Evolutionary conservation across 1,140 invertebrate species (phyloP).

Genomic region (Orchesella cincta): DNA sequence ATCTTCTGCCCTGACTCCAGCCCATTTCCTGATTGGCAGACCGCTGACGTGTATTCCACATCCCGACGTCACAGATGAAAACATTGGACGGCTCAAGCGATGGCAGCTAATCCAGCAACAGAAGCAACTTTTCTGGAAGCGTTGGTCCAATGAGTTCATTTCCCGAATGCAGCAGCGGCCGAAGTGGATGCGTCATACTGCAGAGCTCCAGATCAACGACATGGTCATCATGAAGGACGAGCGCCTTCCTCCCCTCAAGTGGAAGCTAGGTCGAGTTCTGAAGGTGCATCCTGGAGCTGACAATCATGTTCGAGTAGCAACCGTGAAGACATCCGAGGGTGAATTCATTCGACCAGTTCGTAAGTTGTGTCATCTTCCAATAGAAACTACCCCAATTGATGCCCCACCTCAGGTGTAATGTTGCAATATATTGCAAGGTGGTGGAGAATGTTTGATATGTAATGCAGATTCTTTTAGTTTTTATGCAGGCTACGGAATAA

Average conservation of each 20-base stretch:
- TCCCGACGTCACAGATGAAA: not conserved
- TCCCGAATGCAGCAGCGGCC: constrained; percentile 44
- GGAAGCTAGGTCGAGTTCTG: not conserved
- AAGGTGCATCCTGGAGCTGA: not conserved
- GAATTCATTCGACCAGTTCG: not conserved
- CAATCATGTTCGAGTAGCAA: not conserved
- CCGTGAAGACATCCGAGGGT: not conserved
- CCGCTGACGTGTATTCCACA: not conserved
- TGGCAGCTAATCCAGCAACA: constrained; percentile 50
- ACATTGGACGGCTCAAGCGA: constrained; percentile 28
- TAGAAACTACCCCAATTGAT: no score
- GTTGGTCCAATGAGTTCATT: constrained; percentile 53
- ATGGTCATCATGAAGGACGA: constrained; percentile 12
- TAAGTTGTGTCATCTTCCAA: not conserved
- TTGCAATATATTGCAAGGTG: no score
- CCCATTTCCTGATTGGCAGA: constrained; percentile 40
- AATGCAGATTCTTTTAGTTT: no score
- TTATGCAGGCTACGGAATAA: no score
- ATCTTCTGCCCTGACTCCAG: constrained; percentile 51
- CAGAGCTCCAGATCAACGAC: not conserved
- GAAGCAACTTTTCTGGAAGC: constrained; percentile 51
- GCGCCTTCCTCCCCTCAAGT: not conserved
- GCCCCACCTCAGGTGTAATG: no score
- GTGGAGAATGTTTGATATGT: no score
- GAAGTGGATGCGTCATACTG: constrained; percentile 49